Percentiles rank a stretch among this genome's conserved stretches.
Conservation (phyloP, 2,113 vertebrate genomes). For the Psilopogon haemacephalus region DNA sequence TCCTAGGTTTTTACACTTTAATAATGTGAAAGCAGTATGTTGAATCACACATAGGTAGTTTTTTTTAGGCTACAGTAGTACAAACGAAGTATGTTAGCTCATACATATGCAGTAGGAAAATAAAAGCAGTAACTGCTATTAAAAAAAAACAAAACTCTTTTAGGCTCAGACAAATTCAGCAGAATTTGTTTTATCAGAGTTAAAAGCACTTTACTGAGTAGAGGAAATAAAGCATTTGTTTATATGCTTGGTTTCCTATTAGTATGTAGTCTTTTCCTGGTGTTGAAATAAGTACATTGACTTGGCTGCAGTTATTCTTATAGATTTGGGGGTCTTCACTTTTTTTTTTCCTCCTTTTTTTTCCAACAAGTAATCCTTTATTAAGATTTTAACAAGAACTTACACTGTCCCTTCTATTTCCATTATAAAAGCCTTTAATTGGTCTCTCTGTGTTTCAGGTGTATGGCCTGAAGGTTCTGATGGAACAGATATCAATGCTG, state of each 20-base stretch:
- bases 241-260: neutral
- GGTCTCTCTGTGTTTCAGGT: constrained; percentile 74
- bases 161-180: neutral
- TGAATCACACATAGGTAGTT: neutral
- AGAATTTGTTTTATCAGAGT: neutral
- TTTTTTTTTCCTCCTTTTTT: neutral
- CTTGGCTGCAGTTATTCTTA: neutral
- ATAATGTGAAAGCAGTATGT: neutral
- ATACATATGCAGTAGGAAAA: neutral
- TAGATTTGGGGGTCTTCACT: too few relatives aligned
- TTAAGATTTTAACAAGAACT: neutral
- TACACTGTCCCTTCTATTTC: neutral
- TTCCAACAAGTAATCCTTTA: neutral
- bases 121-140: neutral
- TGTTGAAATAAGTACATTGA: neutral
- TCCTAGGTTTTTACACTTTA: neutral
- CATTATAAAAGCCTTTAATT: neutral
- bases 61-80: neutral
- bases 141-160: neutral
- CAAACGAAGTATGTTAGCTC: neutral
- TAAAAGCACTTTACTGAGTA: neutral
- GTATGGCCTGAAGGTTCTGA: constrained; percentile 98
- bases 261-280: neutral
- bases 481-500: constrained; percentile 94
- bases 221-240: neutral